These are phyloP conservation scores for Cyclophora albipunctata DNA, from an alignment of 2,888 invertebrate genomes.

Conservation along the genomic window DNA sequence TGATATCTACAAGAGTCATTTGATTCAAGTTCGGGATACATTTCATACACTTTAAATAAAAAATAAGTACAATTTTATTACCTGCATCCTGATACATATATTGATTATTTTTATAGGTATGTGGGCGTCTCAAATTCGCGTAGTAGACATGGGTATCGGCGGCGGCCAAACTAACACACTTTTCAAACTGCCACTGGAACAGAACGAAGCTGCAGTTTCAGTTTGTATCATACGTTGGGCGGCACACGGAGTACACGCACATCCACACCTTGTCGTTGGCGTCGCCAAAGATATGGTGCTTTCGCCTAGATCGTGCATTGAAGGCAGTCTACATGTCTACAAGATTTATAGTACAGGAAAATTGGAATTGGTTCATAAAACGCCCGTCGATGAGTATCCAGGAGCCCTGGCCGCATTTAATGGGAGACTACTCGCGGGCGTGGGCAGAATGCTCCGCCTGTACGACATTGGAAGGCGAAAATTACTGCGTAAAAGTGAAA, in stretches of 20 bases:
- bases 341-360: conserved; percentile 86
- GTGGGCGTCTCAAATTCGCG: conserved; percentile 95
- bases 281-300: conserved; percentile 93
- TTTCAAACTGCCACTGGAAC: conserved; percentile 87
- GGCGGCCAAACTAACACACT: conserved; percentile 81
- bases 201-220: conserved; percentile 97
- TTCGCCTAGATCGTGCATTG: conserved; percentile 87
- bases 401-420: conserved; percentile 93
- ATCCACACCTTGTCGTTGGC: conserved; percentile 85
- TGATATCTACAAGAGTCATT: conserved; percentile 53
- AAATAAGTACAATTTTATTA: too few species aligned
- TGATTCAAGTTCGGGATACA: conserved; percentile 70
- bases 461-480: conserved; percentile 97
- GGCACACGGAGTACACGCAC: conserved; percentile 59
- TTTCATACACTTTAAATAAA: neutral
- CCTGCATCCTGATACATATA: neutral
- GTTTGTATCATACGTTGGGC: conserved; percentile 88
- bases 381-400: conserved; percentile 93
- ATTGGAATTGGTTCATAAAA: conserved; percentile 94
- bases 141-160: conserved; percentile 85
- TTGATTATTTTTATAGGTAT: conserved; percentile 74
- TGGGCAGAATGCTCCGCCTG: conserved; percentile 92
- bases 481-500: conserved; percentile 97
- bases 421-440: conserved; percentile 92
- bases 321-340: conserved; percentile 92